Evolutionary conservation across 1,140 invertebrate genomes (phyloP).

Genomic region (Hydropsyche tenuis): DNA sequence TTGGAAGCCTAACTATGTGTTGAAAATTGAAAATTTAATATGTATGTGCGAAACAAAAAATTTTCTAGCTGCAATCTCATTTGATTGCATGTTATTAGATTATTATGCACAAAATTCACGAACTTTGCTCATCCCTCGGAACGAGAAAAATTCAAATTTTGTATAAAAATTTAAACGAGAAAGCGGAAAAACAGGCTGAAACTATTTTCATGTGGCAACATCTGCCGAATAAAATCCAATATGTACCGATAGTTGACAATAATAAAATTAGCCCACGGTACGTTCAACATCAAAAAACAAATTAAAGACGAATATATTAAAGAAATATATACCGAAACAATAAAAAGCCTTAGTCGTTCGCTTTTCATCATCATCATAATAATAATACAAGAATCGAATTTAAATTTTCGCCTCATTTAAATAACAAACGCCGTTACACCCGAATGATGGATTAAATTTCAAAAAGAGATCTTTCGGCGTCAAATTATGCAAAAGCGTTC

Average conservation of each 20-base stretch:
- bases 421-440: conserved; percentile 14
- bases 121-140: neutral
- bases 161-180: conserved; percentile 8
- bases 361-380: neutral
- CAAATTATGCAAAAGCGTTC: conserved; percentile 24
- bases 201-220: conserved; percentile 5
- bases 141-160: conserved; percentile 4
- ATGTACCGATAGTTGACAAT: no score
- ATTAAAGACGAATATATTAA: no score
- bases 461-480: conserved; percentile 1
- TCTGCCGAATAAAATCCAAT: neutral
- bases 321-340: no score
- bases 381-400: conserved; percentile 8
- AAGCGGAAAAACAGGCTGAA: neutral
- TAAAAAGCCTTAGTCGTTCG: neutral
- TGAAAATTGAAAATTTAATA: no score
- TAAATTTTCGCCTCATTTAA: conserved; percentile 7
- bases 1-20: neutral
- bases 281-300: no score
- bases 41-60: no score
- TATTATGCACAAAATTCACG: neutral
- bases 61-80: neutral
- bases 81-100: neutral
- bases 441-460: conserved; percentile 25
- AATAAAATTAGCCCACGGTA: no score